phyloP scores from a whole-genome alignment of 1,140 invertebrate genomes.

The Homarus americanus region DNA sequence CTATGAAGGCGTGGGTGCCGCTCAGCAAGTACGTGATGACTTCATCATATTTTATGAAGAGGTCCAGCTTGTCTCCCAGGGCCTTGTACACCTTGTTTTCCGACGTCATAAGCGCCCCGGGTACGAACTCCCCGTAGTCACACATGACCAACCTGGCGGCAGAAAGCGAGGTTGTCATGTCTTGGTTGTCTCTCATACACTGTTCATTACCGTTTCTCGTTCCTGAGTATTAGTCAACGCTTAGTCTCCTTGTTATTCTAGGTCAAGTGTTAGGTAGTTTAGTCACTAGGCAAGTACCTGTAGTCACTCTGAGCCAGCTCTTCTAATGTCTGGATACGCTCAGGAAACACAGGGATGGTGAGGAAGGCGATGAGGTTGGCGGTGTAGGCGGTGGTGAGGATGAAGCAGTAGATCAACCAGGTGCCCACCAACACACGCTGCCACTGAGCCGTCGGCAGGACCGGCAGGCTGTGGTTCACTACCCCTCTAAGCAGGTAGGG shows the following conservation, averaged over 20 bases:
- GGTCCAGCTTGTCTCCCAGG: conserved; percentile 50
- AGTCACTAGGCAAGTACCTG: conserved; percentile 1
- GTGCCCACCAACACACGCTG: conserved; percentile 33
- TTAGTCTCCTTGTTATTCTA: too few species aligned
- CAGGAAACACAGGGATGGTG: conserved; percentile 44
- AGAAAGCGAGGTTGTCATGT: neutral
- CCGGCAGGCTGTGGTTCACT: conserved; percentile 28
- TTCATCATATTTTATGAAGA: conserved; percentile 29
- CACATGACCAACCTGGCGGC: conserved; percentile 48
- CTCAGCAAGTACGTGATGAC: conserved; percentile 30
- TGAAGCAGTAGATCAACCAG: conserved; percentile 45
- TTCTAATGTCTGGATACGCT: conserved; percentile 23
- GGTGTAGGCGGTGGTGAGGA: conserved; percentile 54
- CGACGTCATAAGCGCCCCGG: conserved; percentile 44
- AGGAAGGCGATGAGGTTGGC: conserved; percentile 63
- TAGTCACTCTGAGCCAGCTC: conserved; percentile 26
- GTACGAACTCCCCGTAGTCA: conserved; percentile 72
- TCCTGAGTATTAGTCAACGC: too few species aligned
- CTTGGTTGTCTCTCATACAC: too few species aligned
- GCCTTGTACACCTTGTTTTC: conserved; percentile 34
- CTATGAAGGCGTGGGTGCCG: conserved; percentile 67
- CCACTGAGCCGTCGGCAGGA: neutral
- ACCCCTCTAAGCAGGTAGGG: conserved; percentile 19
- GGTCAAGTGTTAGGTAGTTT: too few species aligned
- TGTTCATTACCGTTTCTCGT: too few species aligned